These are phyloP conservation scores for Prolemur simus DNA, from an alignment of 2,113 vertebrate genomes.

Conservation along the genomic window DNA sequence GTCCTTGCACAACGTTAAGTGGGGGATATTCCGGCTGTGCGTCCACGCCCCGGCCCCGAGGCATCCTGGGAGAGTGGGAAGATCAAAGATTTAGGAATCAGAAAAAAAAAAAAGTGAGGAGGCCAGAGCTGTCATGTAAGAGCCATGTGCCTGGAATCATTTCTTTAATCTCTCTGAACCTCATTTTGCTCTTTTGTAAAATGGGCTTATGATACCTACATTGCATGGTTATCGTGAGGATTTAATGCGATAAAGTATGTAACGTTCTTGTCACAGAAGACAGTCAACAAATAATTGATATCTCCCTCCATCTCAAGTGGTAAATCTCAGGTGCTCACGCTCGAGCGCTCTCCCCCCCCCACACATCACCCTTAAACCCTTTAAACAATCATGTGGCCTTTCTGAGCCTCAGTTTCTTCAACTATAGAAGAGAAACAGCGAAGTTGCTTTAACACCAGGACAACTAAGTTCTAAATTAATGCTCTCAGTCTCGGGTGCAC, in stretches of 20 bases:
- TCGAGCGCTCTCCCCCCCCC: not conserved
- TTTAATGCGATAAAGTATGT: not conserved
- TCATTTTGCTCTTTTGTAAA: not conserved
- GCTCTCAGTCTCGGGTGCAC: accelerated
- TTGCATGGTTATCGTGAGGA: not conserved
- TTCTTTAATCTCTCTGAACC: not conserved
- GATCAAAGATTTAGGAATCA: not conserved
- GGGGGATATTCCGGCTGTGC: accelerated
- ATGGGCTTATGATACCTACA: not conserved
- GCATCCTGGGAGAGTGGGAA: not conserved
- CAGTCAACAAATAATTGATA: not conserved
- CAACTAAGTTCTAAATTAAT: not conserved
- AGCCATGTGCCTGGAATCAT: not conserved
- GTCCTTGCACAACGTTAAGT: not conserved
- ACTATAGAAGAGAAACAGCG: not conserved
- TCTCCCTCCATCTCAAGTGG: not conserved
- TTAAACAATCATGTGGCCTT: not conserved
- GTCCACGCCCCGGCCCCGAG: not conserved
- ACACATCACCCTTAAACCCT: not conserved
- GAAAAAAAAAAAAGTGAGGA: not conserved
- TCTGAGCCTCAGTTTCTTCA: not conserved
- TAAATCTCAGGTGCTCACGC: not conserved
- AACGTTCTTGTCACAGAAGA: not conserved
- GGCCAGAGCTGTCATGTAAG: not conserved
- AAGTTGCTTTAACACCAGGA: not conserved